A percentile compares a stretch with the other conserved stretches of the same genome.
These are phyloP conservation scores for Pseudochaenichthys georgianus DNA, from an alignment of 2,797 vertebrate genomes.

Conservation along the genomic window DNA sequence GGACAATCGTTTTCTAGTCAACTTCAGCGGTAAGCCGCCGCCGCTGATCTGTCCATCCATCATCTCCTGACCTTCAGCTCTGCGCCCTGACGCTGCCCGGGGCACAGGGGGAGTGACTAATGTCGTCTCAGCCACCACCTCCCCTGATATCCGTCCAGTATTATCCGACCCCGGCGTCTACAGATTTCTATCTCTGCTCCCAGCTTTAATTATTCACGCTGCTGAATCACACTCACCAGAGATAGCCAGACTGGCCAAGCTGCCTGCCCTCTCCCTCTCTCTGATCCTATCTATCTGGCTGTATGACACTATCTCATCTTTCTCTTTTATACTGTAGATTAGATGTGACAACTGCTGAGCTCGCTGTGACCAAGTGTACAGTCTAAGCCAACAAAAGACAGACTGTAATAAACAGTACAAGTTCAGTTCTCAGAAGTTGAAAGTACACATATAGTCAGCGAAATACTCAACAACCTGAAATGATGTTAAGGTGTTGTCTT, in stretches of 20 bases:
- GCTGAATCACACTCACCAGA: conserved; percentile 80
- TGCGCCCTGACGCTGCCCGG: conserved; percentile 61
- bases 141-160: conserved; percentile 73
- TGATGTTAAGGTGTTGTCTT: neutral
- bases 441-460: neutral
- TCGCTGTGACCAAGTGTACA: neutral
- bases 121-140: conserved; percentile 67
- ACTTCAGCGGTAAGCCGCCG: conserved; percentile 63
- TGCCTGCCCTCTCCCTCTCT: conserved; percentile 50
- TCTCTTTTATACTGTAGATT: conserved; percentile 50
- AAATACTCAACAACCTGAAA: neutral
- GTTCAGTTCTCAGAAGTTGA: neutral
- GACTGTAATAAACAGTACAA: neutral
- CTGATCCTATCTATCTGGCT: conserved; percentile 64
- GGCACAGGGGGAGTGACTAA: conserved; percentile 72
- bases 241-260: conserved; percentile 63
- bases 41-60: conserved; percentile 67
- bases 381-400: neutral
- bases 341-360: conserved; percentile 34
- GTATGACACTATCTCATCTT: conserved; percentile 60
- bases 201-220: conserved; percentile 85
- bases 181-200: conserved; percentile 80
- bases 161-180: conserved; percentile 75
- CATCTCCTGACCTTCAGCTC: conserved; percentile 80
- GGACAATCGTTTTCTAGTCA: conserved; percentile 75